These are phyloP conservation scores for Lymantria monacha DNA, from an alignment of 2,888 invertebrate genomes.

Conservation along the genomic window DNA sequence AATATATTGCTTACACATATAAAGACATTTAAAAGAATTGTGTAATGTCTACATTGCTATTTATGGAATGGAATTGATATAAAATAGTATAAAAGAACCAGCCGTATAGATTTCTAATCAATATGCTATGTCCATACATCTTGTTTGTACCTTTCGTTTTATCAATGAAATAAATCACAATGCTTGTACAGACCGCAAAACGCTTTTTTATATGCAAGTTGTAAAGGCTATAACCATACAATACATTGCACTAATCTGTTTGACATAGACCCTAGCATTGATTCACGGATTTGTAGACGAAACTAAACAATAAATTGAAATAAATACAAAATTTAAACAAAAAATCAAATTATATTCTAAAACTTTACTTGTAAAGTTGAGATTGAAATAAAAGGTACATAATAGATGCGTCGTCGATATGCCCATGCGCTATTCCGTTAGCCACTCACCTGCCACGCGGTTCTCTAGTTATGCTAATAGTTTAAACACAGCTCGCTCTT, in stretches of 20 bases:
- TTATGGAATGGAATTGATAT: not conserved
- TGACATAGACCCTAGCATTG: slow-evolving; percentile 57
- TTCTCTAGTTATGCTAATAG: slow-evolving; percentile 79
- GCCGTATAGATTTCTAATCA: slow-evolving; percentile 41
- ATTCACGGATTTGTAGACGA: slow-evolving; percentile 61
- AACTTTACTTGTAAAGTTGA: slow-evolving; percentile 47
- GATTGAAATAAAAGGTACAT: slow-evolving; percentile 48
- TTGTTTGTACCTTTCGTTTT: slow-evolving; percentile 56
- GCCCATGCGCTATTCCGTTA: slow-evolving; percentile 70
- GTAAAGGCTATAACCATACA: slow-evolving; percentile 58
- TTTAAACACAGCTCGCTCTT: slow-evolving; percentile 55
- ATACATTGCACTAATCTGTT: slow-evolving; percentile 68
- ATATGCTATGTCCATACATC: slow-evolving; percentile 46
- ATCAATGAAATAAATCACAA: slow-evolving; percentile 58
- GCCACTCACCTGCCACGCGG: slow-evolving; percentile 70
- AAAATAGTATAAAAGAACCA: not conserved
- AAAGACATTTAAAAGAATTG: not conserved
- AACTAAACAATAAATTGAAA: slow-evolving; percentile 55
- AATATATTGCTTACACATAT: too few species aligned
- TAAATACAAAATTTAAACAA: slow-evolving; percentile 26
- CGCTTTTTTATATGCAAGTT: slow-evolving; percentile 60
- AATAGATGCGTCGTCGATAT: slow-evolving; percentile 60
- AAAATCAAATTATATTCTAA: slow-evolving; percentile 48
- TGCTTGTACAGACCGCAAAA: slow-evolving; percentile 44
- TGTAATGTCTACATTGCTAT: not conserved